phyloP scores from a whole-genome alignment of 2,888 invertebrate species.

The Dascillus cervinus region DNA sequence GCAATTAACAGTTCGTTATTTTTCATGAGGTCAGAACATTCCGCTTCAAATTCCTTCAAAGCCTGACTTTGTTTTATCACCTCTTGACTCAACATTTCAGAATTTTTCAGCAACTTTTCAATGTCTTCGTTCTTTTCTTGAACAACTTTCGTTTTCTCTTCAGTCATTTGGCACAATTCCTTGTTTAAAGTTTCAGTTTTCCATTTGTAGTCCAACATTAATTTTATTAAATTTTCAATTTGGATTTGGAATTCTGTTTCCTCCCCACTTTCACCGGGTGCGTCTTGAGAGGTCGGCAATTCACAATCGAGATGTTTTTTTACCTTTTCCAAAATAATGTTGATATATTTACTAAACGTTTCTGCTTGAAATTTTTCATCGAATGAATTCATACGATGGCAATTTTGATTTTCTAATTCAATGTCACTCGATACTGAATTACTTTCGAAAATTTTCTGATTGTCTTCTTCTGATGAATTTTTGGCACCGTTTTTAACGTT shows the following conservation, averaged over 20 bases:
- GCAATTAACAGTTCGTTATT: slow-evolving; percentile 63
- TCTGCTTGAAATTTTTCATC: too few species aligned
- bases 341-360: slow-evolving; percentile 25
- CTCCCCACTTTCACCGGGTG: too few species aligned
- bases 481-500: neutral
- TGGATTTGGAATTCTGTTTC: slow-evolving; percentile 39
- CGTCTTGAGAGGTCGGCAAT: too few species aligned
- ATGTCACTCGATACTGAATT: too few species aligned
- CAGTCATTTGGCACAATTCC: slow-evolving; percentile 49
- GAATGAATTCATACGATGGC: too few species aligned
- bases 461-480: slow-evolving; percentile 2
- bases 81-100: slow-evolving; percentile 36
- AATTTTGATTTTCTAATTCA: too few species aligned
- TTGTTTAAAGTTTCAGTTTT: slow-evolving; percentile 52
- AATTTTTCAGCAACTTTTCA: slow-evolving; percentile 35
- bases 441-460: too few species aligned
- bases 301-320: too few species aligned
- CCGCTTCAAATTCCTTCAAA: slow-evolving; percentile 48
- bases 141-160: slow-evolving; percentile 39
- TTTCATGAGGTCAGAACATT: slow-evolving; percentile 59
- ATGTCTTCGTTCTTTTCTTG: slow-evolving; percentile 39
- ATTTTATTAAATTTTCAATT: slow-evolving; percentile 48
- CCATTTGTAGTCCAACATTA: slow-evolving; percentile 50
- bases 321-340: too few species aligned
- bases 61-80: slow-evolving; percentile 33